Conservation (phyloP, 2,888 invertebrate genomes). For the Leucoma salicis region DNA sequence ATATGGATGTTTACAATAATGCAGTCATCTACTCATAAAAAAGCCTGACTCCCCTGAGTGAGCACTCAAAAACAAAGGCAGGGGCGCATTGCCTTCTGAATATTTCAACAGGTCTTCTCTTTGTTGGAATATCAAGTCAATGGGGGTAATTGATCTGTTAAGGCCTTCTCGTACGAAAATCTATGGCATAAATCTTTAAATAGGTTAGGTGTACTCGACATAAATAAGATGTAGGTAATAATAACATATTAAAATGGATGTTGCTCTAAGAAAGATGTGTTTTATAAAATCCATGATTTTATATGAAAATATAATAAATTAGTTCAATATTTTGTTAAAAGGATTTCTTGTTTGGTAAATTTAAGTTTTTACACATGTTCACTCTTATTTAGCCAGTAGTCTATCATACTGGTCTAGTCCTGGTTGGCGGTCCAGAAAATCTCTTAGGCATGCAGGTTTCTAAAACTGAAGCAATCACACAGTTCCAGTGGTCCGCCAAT, state of each 20-base stretch:
- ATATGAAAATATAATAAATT: too few relatives aligned
- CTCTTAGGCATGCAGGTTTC: too few relatives aligned
- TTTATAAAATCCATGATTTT: too few relatives aligned
- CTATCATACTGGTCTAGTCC: too few relatives aligned
- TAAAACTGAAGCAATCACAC: too few relatives aligned
- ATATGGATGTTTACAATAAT: constrained; percentile 71
- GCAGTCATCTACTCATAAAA: constrained; percentile 71
- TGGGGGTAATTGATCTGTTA: constrained; percentile 79
- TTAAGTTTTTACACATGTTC: too few relatives aligned
- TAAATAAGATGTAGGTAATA: constrained; percentile 1
- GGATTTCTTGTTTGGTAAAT: too few relatives aligned
- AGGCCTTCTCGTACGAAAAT: constrained; percentile 52
- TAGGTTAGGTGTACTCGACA: constrained; percentile 32
- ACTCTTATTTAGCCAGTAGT: too few relatives aligned
- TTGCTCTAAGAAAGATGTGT: not conserved
- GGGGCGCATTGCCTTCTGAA: constrained; percentile 66
- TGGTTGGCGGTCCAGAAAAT: too few relatives aligned
- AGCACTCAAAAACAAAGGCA: constrained; percentile 76
- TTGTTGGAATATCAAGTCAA: constrained; percentile 79
- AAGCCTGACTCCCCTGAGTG: constrained; percentile 58
- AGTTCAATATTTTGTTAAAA: too few relatives aligned
- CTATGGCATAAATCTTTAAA: constrained; percentile 57
- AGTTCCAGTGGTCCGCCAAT: too few relatives aligned
- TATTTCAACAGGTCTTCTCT: constrained; percentile 78
- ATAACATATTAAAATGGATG: constrained; percentile 16